Evolutionary conservation across 2,797 vertebrate species (phyloP).

Genomic region (Sternarchorhynchus goeldii): DNA sequence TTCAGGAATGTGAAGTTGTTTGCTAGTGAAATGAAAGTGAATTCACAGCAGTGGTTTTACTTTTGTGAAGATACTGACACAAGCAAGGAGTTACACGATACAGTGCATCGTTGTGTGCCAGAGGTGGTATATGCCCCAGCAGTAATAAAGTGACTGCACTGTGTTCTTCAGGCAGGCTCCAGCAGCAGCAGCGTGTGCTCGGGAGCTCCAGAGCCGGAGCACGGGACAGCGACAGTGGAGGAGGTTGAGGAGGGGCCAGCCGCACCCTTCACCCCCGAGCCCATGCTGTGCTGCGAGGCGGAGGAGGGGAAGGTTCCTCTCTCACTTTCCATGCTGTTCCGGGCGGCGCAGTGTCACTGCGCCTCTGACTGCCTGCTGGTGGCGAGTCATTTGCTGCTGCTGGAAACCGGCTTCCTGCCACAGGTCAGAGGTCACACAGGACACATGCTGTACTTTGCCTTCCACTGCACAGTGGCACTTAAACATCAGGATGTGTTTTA

Average conservation of each 20-base stretch:
- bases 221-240: background rate
- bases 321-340: slow-evolving; percentile 85
- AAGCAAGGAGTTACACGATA: background rate
- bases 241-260: slow-evolving; percentile 56
- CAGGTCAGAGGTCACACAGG: slow-evolving; percentile 73
- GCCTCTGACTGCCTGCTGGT: slow-evolving; percentile 84
- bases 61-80: background rate
- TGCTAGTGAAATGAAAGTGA: slow-evolving; percentile 40
- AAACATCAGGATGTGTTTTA: too few relatives aligned
- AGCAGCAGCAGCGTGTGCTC: slow-evolving; percentile 48
- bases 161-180: slow-evolving; percentile 62
- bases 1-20: background rate
- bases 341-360: slow-evolving; percentile 70
- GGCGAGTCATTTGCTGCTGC: slow-evolving; percentile 85
- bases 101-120: background rate
- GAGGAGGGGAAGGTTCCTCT: slow-evolving; percentile 83
- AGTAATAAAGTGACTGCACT: background rate
- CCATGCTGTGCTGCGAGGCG: slow-evolving; percentile 90
- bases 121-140: background rate
- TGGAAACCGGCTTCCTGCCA: slow-evolving; percentile 87
- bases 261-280: slow-evolving; percentile 71
- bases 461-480: background rate
- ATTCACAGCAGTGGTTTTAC: background rate
- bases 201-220: background rate
- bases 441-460: too few relatives aligned